phyloP scores from a whole-genome alignment of 2,888 invertebrate genomes.

The Villa cingulata region DNA sequence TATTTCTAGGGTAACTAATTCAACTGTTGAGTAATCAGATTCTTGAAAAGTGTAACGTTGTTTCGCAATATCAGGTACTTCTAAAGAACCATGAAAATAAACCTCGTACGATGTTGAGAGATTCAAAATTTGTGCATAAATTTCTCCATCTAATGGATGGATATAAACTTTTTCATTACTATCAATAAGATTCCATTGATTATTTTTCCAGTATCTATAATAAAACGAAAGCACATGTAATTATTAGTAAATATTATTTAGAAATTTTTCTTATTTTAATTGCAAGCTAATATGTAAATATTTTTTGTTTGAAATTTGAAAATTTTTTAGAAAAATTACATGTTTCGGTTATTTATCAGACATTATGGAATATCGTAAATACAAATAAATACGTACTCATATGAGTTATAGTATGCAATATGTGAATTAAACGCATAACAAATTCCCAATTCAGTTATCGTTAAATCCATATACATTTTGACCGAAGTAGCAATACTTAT shows the following conservation, averaged over 20 bases:
- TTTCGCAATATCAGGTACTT: constrained; percentile 52
- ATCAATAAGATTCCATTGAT: constrained; percentile 41
- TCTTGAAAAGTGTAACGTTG: constrained; percentile 40
- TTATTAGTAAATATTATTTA: too few species aligned
- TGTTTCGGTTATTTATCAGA: too few species aligned
- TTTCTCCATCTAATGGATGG: constrained; percentile 59
- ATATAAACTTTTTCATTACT: constrained; percentile 39
- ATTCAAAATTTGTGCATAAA: constrained; percentile 60
- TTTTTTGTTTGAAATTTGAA: too few species aligned
- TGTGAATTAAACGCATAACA: constrained; percentile 56
- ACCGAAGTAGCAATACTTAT: constrained; percentile 40
- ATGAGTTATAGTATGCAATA: constrained; percentile 39
- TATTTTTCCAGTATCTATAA: constrained; percentile 43
- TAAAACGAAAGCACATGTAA: too few species aligned
- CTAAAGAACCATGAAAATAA: constrained; percentile 51
- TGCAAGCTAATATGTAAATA: too few species aligned
- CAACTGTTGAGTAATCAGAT: constrained; percentile 45
- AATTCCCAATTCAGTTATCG: constrained; percentile 54
- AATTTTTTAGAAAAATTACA: too few species aligned
- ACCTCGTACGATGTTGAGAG: constrained; percentile 53
- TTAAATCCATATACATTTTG: constrained; percentile 41
- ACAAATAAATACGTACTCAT: constrained; percentile 22
- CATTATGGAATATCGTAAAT: not conserved
- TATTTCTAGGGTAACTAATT: constrained; percentile 45
- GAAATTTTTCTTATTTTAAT: too few species aligned